Evolutionary conservation across 2,888 invertebrate genomes (phyloP).

Genomic region (Aplocera efformata): DNA sequence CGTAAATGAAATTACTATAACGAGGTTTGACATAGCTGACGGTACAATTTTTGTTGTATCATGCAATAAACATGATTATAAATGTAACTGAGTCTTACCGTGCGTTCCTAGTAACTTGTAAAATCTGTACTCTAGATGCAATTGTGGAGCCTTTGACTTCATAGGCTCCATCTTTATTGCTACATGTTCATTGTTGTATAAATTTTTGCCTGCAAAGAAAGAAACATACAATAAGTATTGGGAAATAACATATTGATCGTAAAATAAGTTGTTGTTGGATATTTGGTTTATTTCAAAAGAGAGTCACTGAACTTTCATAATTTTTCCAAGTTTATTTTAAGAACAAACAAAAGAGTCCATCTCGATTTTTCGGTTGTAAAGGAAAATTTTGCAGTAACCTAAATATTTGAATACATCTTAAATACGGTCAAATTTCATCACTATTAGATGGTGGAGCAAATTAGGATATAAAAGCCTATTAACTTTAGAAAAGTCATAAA

Average conservation of each 20-base stretch:
- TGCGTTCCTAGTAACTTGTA: slow-evolving; percentile 99
- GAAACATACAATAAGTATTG: slow-evolving; percentile 6
- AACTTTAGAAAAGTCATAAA: too few species aligned
- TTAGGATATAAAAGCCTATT: too few species aligned
- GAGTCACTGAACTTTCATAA: slow-evolving; percentile 17
- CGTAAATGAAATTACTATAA: background rate
- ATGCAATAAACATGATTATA: slow-evolving; percentile 20
- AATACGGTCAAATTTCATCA: too few species aligned
- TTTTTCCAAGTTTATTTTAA: slow-evolving; percentile 16
- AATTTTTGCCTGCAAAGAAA: slow-evolving; percentile 94
- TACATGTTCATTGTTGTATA: slow-evolving; percentile 99
- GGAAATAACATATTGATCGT: slow-evolving; percentile 1
- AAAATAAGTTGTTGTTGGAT: background rate
- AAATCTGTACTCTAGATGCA: slow-evolving; percentile 99
- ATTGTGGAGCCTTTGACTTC: slow-evolving; percentile 99
- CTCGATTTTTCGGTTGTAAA: slow-evolving; percentile 4
- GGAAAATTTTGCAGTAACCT: slow-evolving; percentile 19
- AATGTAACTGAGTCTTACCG: slow-evolving; percentile 83
- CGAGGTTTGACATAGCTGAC: slow-evolving; percentile 13
- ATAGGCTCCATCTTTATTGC: slow-evolving; percentile 99
- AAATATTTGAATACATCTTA: too few species aligned
- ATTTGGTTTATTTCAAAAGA: slow-evolving; percentile 4
- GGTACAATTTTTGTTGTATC: slow-evolving; percentile 24
- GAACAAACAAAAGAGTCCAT: slow-evolving; percentile 19
- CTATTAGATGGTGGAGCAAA: too few species aligned